Conservation (phyloP, 2,888 invertebrate genomes). For the Nebria salina region DNA sequence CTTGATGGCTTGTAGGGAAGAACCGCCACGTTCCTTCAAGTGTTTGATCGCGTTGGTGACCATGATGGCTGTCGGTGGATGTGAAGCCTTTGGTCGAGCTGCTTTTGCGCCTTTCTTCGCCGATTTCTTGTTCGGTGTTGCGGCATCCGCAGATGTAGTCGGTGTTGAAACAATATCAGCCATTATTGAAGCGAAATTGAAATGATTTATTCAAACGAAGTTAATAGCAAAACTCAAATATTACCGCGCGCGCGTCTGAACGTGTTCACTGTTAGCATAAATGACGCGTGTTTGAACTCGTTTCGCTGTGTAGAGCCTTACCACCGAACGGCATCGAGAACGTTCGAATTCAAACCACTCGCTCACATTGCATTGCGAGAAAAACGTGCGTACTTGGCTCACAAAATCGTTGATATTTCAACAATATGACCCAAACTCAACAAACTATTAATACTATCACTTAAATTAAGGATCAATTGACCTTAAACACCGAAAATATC, state of each 20-base stretch:
- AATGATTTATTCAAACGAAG: background rate
- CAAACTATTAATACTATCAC: background rate
- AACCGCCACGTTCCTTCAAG: constrained; percentile 69
- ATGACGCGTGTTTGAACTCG: background rate
- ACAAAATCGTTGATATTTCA: constrained; percentile 2
- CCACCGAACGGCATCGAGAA: background rate
- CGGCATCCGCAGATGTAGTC: constrained; percentile 1
- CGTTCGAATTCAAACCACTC: background rate
- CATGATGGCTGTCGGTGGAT: constrained; percentile 67
- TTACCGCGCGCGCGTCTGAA: background rate
- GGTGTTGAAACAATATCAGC: constrained; percentile 15
- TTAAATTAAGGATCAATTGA: background rate
- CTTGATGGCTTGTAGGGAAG: constrained; percentile 68
- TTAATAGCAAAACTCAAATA: background rate
- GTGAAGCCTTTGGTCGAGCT: constrained; percentile 55
- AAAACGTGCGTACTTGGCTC: constrained; percentile 5
- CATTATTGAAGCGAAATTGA: constrained; percentile 8
- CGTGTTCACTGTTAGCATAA: background rate
- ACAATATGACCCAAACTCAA: background rate
- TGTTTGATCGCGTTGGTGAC: constrained; percentile 67
- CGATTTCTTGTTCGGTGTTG: constrained; percentile 6
- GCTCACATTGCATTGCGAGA: background rate
- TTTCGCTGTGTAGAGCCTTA: background rate
- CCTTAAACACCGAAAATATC: background rate
- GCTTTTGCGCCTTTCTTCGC: constrained; percentile 55